Conservation (phyloP, 37 sponge, comb jelly and placozoan species). For the Cliona cf. orientalis region DNA sequence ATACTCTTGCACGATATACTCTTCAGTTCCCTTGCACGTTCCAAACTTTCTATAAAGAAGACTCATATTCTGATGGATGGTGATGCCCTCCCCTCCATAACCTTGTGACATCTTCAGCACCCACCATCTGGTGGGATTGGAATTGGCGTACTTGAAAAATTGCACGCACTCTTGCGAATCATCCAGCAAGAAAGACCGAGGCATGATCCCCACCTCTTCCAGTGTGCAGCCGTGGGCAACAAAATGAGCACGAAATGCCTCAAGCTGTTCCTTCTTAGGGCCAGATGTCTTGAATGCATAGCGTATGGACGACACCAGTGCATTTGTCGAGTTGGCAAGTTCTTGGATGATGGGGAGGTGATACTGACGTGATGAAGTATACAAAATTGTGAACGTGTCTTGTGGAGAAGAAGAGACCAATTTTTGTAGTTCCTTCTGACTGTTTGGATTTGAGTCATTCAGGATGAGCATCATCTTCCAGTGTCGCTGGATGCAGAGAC, state of each 20-base stretch:
- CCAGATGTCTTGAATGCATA: conserved; percentile 75
- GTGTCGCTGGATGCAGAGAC: background rate
- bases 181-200: conserved; percentile 69
- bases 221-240: conserved; percentile 57
- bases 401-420: background rate
- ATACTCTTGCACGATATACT: conserved; percentile 78
- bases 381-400: conserved; percentile 21
- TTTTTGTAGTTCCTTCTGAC: background rate
- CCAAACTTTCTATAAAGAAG: conserved; percentile 44
- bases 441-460: conserved; percentile 8
- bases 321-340: conserved; percentile 18
- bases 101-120: conserved; percentile 77
- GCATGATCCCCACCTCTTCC: conserved; percentile 61
- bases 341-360: conserved; percentile 7
- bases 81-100: conserved; percentile 78
- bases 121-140: conserved; percentile 46
- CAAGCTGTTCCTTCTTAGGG: conserved; percentile 66
- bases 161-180: conserved; percentile 42
- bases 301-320: conserved; percentile 47
- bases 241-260: conserved; percentile 32
- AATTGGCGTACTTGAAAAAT: conserved; percentile 63
- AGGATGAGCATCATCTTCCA: conserved; percentile 50
- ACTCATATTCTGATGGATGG: conserved; percentile 37
- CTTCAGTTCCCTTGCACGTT: conserved; percentile 21
- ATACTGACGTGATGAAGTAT: conserved; percentile 39